Conservation (phyloP, 2,888 invertebrate species). For the Gari tellinella region DNA sequence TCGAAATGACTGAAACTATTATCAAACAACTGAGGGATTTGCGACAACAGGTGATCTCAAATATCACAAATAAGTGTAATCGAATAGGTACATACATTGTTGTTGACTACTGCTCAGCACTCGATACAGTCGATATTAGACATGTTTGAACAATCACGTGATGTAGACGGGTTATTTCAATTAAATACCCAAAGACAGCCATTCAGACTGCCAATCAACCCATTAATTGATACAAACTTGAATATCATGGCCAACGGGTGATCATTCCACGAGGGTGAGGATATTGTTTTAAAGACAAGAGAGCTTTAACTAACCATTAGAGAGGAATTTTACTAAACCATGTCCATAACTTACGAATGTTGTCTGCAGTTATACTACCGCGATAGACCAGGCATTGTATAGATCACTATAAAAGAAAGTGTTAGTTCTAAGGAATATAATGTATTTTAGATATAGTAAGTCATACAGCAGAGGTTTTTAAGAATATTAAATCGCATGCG, state of each 20-base stretch:
- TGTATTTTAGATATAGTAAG: constrained; percentile 11
- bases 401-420: constrained; percentile 14
- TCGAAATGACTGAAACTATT: constrained; percentile 19
- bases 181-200: not conserved
- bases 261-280: constrained; percentile 1
- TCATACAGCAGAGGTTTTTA: constrained; percentile 7
- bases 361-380: not conserved
- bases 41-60: constrained; percentile 1
- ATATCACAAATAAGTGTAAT: not conserved
- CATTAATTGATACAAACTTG: constrained; percentile 9
- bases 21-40: constrained; percentile 8
- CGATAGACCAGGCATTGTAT: constrained; percentile 11
- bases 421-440: too few relatives aligned
- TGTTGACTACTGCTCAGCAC: constrained; percentile 1
- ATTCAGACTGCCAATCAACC: not conserved
- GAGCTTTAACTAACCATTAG: constrained; percentile 3
- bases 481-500: constrained; percentile 23
- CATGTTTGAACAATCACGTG: not conserved
- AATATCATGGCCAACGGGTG: constrained; percentile 10
- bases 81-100: constrained; percentile 11
- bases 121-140: not conserved
- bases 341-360: not conserved
- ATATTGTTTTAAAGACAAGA: not conserved
- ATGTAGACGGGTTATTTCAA: not conserved
- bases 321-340: not conserved